Evolutionary conservation across 2,888 invertebrate species (phyloP), one percentile per base, ranked within the genome.

Genomic region (Mechanitis mazaeus): DNA sequence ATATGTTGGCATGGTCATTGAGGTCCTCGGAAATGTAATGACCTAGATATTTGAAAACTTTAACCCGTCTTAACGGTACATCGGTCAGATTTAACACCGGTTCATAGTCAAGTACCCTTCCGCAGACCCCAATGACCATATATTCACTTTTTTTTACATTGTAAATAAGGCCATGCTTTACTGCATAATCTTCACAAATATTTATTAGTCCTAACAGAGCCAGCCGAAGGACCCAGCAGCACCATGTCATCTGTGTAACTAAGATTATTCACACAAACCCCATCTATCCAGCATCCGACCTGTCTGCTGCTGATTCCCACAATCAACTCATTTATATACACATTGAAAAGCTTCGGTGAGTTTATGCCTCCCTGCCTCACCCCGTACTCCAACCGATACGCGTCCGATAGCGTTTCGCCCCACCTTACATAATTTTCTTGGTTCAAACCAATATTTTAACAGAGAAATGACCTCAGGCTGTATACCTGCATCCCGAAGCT

Each of bases 291-390:
- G 20, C 20, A 20, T 20, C 20, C 35, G 35, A 35, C 35, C 35
- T 35, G 35, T 35, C 35, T 35, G 35, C 35, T 35, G 35, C 35
- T 35, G 35, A 35, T 3, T 35, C 35, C 6, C 35, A 35, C 35
- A 35, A 35, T 35, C 35, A 35, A 35, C 33, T 45, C 31, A 33
- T 58, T 58, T 33, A 45, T 33, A 33, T 58, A 58, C 11, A 58
- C 20, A 42, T 58, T 58, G n/a, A 58, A 58, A 5, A 58, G 42
- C 3, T 11, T 28, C 11, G 59, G 59, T 31, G 54, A 59, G 3
- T 12, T 35, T 35, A 35, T 35, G 46, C 55, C 5, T 55, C 59
- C 3, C 59, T 59, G 59, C 33, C 59, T 47, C 46, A 59, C 55
- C 6, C 59, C 55, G 38, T 55, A 59, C 2, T 59, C 55, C 28